Evolutionary conservation across 2,797 vertebrate species (phyloP), one percentile per base, ranked within the genome.

Genomic region (Gila robusta): DNA sequence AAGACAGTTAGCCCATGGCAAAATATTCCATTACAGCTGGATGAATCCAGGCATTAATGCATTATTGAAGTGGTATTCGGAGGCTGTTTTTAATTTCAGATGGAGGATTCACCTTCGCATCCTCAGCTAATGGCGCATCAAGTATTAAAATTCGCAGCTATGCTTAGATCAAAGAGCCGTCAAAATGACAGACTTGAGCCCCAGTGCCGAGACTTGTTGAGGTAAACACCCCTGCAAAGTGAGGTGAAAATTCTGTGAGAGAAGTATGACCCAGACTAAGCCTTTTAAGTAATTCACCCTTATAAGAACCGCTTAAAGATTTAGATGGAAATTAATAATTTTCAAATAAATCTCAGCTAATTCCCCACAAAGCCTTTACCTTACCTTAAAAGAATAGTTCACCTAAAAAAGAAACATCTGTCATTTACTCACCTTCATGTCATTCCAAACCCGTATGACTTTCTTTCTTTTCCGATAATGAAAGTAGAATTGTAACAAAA

Each of bases 1-100:
- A 87, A 70, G 67, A 77, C 39, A 85, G 79, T 52, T 76, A 84
- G 86, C 89, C 78, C 28, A 19, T 54, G 81, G 81, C 86, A 79
- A 86, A 90, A 79, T 86, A 87, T 90, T 87, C 89, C 89, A 89
- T 89, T 89, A 86, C 78, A 84, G 86, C 73, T 64, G 26, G 79
- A 89, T 90, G 84, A 87, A 89, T 86, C 32, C 3, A 69, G 71
- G 69, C 86, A 83, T 89, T 89, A 89, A 89, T 89, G 76, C 80
- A 85, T 91, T 82, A 88, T 87, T 87, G 67, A 87, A 49, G 74
- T 44, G 52, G 70, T 79, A 78, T 84, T 81, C 81, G 84, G 26
- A 78, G 59, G 74, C 71, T 64, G 72, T 64, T 76, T 89, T 89
- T 83, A 83, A 87, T 87, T 88, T 87, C 59, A 86, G 74, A 70